A percentile compares a stretch with the other conserved stretches of the same genome.
phyloP scores from a whole-genome alignment of 2,113 vertebrate species.

The Aramus guarauna region DNA sequence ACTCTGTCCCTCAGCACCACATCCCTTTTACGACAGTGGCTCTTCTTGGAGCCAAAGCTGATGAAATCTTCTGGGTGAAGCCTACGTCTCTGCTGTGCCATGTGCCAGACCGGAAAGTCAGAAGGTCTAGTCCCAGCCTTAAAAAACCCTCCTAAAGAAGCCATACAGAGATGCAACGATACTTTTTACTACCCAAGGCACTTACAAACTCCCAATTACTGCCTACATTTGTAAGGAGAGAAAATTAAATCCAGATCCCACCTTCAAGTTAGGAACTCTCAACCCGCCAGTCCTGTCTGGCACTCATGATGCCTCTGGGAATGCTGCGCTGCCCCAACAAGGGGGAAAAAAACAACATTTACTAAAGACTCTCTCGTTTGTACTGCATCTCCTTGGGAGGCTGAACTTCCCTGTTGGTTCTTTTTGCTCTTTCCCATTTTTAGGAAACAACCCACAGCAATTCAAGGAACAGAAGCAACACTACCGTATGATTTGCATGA shows the following conservation, averaged over 20 bases:
- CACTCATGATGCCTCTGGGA: background rate
- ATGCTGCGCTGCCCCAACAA: background rate
- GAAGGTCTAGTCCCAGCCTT: background rate
- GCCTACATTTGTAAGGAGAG: background rate
- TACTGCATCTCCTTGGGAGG: background rate
- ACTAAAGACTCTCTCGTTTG: background rate
- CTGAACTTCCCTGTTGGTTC: background rate
- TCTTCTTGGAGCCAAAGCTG: background rate
- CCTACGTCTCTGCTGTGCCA: background rate
- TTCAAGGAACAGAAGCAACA: background rate
- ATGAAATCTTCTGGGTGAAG: background rate
- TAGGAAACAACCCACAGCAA: background rate
- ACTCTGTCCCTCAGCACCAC: background rate
- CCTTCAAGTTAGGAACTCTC: background rate
- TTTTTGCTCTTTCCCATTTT: background rate
- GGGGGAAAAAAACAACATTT: background rate
- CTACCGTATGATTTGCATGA: background rate
- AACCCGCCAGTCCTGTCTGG: background rate
- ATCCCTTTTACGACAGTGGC: background rate
- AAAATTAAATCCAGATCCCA: conserved; percentile 53
- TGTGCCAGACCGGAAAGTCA: background rate
- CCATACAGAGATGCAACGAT: background rate
- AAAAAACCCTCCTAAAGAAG: background rate
- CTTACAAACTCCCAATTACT: background rate
- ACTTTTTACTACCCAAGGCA: background rate